These are phyloP conservation scores for Dusona sp. DNA, from an alignment of 2,888 invertebrate genomes.

Conservation along the genomic window DNA sequence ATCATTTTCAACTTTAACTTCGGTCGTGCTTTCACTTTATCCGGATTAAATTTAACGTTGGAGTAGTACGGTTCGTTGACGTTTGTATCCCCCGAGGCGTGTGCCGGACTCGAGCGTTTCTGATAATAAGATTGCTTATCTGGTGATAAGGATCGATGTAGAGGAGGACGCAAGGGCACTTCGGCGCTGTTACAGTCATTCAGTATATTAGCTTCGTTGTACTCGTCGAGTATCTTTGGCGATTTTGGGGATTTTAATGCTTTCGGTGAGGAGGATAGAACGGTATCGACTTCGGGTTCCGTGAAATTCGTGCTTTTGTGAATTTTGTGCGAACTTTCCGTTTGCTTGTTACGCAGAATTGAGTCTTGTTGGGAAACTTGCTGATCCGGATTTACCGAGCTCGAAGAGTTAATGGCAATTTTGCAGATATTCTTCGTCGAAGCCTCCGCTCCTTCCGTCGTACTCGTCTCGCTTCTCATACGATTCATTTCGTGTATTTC, in stretches of 20 bases:
- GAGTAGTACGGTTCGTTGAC: constrained; percentile 76
- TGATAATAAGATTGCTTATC: constrained; percentile 72
- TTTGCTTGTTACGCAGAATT: not conserved
- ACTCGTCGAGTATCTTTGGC: constrained; percentile 78
- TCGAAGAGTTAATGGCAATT: constrained; percentile 65
- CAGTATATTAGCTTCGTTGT: constrained; percentile 79
- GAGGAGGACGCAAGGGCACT: constrained; percentile 20
- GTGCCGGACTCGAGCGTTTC: constrained; percentile 57
- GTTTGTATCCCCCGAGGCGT: constrained; percentile 55
- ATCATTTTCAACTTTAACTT: constrained; percentile 71
- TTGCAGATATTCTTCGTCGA: constrained; percentile 68
- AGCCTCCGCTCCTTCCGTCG: constrained; percentile 30
- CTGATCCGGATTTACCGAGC: not conserved
- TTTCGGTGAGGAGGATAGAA: constrained; percentile 43
- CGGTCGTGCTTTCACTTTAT: constrained; percentile 71
- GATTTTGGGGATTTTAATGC: constrained; percentile 73
- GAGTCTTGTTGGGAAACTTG: not conserved
- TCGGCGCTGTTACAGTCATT: constrained; percentile 71
- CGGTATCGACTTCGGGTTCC: constrained; percentile 36
- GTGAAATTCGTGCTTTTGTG: constrained; percentile 40
- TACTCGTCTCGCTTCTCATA: constrained; percentile 55
- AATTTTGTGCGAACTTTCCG: constrained; percentile 24
- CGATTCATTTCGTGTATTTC: constrained; percentile 77
- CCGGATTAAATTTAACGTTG: constrained; percentile 74
- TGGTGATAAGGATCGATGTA: constrained; percentile 68